Percentiles rank a stretch among this genome's conserved stretches.
phyloP scores from a whole-genome alignment of 2,888 invertebrate species.

The Heliconius ismenius region DNA sequence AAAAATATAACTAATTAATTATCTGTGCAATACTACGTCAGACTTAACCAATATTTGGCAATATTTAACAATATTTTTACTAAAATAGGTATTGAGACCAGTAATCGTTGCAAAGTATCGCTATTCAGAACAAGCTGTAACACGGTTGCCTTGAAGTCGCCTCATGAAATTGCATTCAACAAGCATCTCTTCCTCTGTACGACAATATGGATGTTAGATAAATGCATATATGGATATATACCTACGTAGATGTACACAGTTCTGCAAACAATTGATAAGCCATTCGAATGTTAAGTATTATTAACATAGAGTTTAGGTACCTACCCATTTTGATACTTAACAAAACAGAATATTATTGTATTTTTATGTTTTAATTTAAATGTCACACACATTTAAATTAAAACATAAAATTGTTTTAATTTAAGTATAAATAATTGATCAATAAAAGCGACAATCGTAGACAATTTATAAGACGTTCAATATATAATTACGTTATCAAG shows the following conservation, averaged over 20 bases:
- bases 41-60: not conserved
- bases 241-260: not conserved
- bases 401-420: not conserved
- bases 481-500: not conserved
- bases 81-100: constrained; percentile 22
- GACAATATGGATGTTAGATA: constrained; percentile 11
- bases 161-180: constrained; percentile 39
- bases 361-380: too few relatives aligned
- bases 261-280: constrained; percentile 18
- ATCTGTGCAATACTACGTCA: not conserved
- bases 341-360: too few relatives aligned
- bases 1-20: not conserved
- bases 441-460: not conserved
- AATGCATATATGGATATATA: constrained; percentile 5
- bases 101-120: constrained; percentile 16
- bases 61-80: not conserved
- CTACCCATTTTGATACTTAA: not conserved
- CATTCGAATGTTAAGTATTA: not conserved
- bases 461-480: not conserved
- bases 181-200: constrained; percentile 27
- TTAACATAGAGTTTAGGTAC: too few relatives aligned
- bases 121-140: constrained; percentile 23
- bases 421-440: not conserved
- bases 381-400: too few relatives aligned
- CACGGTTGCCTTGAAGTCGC: constrained; percentile 41